A percentile compares a stretch with the other conserved stretches of the same genome.
Conservation (phyloP, 1,140 invertebrate genomes). For the Cotesia vestalis region DNA sequence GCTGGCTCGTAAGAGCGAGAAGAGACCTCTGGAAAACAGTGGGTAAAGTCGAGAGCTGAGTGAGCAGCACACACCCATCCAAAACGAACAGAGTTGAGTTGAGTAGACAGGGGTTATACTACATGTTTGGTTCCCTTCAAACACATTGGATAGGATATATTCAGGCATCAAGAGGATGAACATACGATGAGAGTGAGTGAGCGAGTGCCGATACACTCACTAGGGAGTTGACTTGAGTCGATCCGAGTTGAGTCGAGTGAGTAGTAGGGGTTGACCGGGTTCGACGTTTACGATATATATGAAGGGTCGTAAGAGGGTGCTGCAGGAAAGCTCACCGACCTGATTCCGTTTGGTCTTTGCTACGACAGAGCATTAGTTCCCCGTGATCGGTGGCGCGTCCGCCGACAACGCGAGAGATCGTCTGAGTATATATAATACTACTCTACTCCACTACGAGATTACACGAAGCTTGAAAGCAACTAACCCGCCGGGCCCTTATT, state of each 20-base stretch:
- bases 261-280: conserved; percentile 28
- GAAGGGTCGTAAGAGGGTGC: not conserved
- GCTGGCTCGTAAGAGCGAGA: not conserved
- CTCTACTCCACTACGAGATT: conserved; percentile 20
- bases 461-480: conserved; percentile 20
- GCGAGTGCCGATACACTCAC: conserved; percentile 18
- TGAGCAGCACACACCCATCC: not conserved
- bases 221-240: conserved; percentile 14
- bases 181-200: not conserved
- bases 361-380: conserved; percentile 32
- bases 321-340: conserved; percentile 22
- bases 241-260: conserved; percentile 7
- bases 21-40: not conserved
- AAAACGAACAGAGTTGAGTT: not conserved
- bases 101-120: not conserved
- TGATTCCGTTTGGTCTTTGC: conserved; percentile 37
- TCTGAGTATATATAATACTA: conserved; percentile 9
- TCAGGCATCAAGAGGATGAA: conserved; percentile 24
- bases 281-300: conserved; percentile 29
- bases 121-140: conserved; percentile 32
- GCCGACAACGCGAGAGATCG: conserved; percentile 29
- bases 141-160: conserved; percentile 11
- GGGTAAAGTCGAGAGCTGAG: not conserved
- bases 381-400: conserved; percentile 28
- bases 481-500: not conserved